Percentiles rank a stretch among this genome's conserved stretches.
Conservation (phyloP, 1,140 invertebrate species). For the Vanessa tameamea region DNA sequence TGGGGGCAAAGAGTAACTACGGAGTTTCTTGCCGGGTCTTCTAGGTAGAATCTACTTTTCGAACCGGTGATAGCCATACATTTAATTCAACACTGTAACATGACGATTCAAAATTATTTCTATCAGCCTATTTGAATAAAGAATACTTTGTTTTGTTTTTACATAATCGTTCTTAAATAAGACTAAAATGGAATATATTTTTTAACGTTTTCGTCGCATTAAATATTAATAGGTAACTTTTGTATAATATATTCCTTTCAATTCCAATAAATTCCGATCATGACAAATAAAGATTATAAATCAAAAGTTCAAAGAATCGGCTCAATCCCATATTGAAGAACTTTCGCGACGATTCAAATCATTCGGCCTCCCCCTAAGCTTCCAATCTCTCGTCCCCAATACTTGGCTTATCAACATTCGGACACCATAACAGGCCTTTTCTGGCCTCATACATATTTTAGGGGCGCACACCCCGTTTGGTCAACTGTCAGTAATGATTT, state of each 20-base stretch:
- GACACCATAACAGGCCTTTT: conserved; percentile 79
- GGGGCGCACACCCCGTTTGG: conserved; percentile 71
- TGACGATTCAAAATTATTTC: no score
- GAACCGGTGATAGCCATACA: no score
- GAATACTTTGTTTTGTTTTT: no score
- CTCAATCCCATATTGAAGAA: conserved; percentile 43
- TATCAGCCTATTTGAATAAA: no score
- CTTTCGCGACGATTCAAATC: conserved; percentile 63
- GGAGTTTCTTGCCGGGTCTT: no score
- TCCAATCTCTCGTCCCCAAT: conserved; percentile 70
- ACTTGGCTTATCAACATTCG: conserved; percentile 80
- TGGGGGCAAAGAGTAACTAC: no score
- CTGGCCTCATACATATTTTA: conserved; percentile 80
- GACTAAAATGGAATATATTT: not conserved
- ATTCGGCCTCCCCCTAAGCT: conserved; percentile 59
- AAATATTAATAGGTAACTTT: not conserved
- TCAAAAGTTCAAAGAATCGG: conserved; percentile 41
- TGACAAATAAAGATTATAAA: conserved; percentile 31
- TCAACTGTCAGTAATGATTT: conserved; percentile 81
- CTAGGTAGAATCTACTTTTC: no score
- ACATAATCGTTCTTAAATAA: no score
- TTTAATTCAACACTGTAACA: no score
- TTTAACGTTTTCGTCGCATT: not conserved
- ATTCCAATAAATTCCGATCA: conserved; percentile 17
- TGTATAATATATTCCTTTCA: not conserved